Conservation (phyloP, 2,797 vertebrate species). For the Gephyroberyx darwinii region DNA sequence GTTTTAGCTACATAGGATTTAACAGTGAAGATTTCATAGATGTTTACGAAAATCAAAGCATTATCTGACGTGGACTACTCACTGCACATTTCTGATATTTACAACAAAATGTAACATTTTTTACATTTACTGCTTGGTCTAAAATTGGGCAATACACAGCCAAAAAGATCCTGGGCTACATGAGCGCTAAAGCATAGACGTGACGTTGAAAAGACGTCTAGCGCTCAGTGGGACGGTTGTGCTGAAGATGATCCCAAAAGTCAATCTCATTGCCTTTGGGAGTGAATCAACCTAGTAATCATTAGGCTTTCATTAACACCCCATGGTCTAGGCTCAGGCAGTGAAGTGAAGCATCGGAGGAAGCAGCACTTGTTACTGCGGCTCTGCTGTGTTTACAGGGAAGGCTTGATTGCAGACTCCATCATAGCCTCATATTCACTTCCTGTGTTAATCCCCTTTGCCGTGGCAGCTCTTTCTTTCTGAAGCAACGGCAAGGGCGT, state of each 20-base stretch:
- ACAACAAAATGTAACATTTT: too few relatives aligned
- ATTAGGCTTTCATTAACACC: slow-evolving; percentile 63
- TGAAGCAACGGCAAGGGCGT: slow-evolving; percentile 36
- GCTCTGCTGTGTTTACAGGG: slow-evolving; percentile 71
- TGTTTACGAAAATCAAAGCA: too few relatives aligned
- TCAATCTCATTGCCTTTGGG: slow-evolving; percentile 30
- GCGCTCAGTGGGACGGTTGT: background rate
- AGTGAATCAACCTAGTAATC: slow-evolving; percentile 50
- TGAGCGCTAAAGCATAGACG: too few relatives aligned
- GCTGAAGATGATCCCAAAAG: slow-evolving; percentile 27
- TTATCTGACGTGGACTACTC: too few relatives aligned
- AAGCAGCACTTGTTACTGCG: slow-evolving; percentile 66
- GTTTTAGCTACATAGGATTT: too few relatives aligned
- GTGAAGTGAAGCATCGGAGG: slow-evolving; percentile 47
- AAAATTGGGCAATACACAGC: too few relatives aligned
- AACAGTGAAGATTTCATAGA: too few relatives aligned
- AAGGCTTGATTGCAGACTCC: slow-evolving; percentile 73
- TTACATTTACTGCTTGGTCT: too few relatives aligned
- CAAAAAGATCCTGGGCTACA: too few relatives aligned
- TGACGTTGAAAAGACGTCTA: too few relatives aligned
- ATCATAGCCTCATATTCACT: slow-evolving; percentile 67
- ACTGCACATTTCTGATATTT: too few relatives aligned
- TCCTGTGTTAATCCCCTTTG: slow-evolving; percentile 78
- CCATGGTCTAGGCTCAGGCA: slow-evolving; percentile 40
- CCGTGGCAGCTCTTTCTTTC: slow-evolving; percentile 60